Evolutionary conservation across 1,140 invertebrate genomes (phyloP), one percentile per base, ranked within the genome.

Genomic region (Temnothorax longispinosus): DNA sequence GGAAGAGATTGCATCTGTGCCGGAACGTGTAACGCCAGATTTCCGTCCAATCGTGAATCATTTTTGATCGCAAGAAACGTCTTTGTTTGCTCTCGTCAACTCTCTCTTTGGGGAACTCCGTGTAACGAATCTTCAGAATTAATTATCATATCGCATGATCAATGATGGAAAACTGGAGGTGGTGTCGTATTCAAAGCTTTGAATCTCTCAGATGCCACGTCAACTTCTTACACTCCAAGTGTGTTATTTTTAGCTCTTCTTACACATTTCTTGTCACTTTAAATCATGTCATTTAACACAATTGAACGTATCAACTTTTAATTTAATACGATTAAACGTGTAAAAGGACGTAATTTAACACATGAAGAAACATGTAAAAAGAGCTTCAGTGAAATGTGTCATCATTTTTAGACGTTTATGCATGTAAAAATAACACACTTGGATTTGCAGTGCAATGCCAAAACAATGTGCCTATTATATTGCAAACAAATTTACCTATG

Each of bases 51-150:
- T 75, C 32, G 41, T 27, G 41, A 58, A 47, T 47, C 65, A 50
- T 81, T 72, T 71, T 58, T 10, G 67, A 81, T 41, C 27, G 32
- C 32, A 56, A 54, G n/a, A 69, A 27, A 67, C 47, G 47, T 52
- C 35, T 13, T 27, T 74, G 41, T 74, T 71, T 74, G 56, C 11
- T 84, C 38, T n/a, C 18, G 18, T 74, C 54, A n/a, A 81, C 35
- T 74, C 27, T 47, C 8, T 74, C 50, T 21, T 27, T 27, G 27
- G 27, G 0, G 13, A 74, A 60, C 8, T 56, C 7, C 11, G 11
- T 35, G 11, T 27, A 41, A n/a, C 44, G 32, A 72, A 75, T 60
- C 13, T 41, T 0, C 8, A 13, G 13, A 62, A 84, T 74, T 74
- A 72, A 27, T 60, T 50, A 32, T 35, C 27, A 13, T n/a, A n/a